phyloP scores from a whole-genome alignment of 2,797 vertebrate species.

The Enteromius afrohamiltoni region DNA sequence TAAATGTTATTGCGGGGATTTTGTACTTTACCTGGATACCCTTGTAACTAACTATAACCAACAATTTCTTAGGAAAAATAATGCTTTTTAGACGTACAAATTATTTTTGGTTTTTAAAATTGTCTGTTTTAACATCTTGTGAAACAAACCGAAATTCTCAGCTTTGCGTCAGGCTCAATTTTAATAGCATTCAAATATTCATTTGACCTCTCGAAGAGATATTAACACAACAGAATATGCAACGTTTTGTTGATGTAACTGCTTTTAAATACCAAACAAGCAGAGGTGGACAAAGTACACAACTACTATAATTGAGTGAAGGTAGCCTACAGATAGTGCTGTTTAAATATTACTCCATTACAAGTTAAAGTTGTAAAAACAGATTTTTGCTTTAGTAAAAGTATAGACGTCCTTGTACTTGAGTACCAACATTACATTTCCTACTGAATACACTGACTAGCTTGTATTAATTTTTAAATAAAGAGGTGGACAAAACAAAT shows the following conservation, averaged over 20 bases:
- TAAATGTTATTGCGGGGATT: not conserved
- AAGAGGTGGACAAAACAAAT: no score
- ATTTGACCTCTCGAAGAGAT: not conserved
- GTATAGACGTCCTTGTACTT: no score
- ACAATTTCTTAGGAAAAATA: not conserved
- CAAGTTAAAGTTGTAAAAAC: no score
- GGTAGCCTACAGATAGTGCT: no score
- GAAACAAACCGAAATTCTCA: not conserved
- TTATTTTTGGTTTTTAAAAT: not conserved
- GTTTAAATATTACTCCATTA: no score
- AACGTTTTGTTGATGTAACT: not conserved
- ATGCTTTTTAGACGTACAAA: not conserved
- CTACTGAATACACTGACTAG: no score
- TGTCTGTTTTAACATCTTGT: not conserved
- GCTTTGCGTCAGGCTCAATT: not conserved
- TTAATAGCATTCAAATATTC: not conserved
- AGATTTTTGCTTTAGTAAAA: no score
- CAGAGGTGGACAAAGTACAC: no score
- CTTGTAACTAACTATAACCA: not conserved
- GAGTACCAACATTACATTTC: no score
- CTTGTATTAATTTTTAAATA: no score
- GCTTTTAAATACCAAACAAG: not conserved
- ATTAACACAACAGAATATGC: not conserved
- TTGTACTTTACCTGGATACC: not conserved
- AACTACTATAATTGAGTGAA: no score